Percentiles rank a stretch among this genome's conserved stretches.
Evolutionary conservation across 1,140 invertebrate species (phyloP).

Genomic region (Lordiphosa stackelbergi): DNA sequence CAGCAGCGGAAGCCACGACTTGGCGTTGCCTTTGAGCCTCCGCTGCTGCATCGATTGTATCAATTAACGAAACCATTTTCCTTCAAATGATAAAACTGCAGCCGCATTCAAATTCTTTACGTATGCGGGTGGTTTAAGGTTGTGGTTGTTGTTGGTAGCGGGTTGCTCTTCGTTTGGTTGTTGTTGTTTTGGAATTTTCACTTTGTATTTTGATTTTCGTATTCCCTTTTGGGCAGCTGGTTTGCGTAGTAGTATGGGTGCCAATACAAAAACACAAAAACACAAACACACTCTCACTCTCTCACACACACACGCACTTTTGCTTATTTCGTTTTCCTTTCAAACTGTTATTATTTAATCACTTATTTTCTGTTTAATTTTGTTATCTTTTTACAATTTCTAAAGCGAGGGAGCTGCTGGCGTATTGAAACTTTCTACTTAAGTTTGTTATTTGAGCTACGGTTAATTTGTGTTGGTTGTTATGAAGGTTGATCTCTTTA

Average conservation of each 20-base stretch:
- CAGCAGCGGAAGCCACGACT: slow-evolving; percentile 30
- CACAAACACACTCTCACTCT: slow-evolving; percentile 29
- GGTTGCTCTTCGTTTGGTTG: slow-evolving; percentile 9
- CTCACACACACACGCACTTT: slow-evolving; percentile 14
- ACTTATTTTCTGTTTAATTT: slow-evolving; percentile 12
- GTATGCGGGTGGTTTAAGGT: slow-evolving; percentile 22
- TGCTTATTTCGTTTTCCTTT: slow-evolving; percentile 17
- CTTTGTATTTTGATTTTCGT: slow-evolving; percentile 9
- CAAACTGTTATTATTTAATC: slow-evolving; percentile 22
- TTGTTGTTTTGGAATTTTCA: slow-evolving; percentile 15
- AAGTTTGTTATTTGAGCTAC: slow-evolving; percentile 2
- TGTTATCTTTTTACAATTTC: neutral
- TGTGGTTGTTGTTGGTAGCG: slow-evolving; percentile 20
- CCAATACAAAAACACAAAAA: too few species aligned
- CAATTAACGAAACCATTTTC: slow-evolving; percentile 74
- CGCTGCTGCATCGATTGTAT: slow-evolving; percentile 60
- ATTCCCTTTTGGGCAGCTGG: slow-evolving; percentile 1
- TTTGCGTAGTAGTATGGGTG: slow-evolving; percentile 27
- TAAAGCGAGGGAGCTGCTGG: slow-evolving; percentile 43
- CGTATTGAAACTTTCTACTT: slow-evolving; percentile 54
- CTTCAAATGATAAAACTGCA: slow-evolving; percentile 46
- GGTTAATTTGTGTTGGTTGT: slow-evolving; percentile 58
- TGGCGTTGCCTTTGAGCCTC: slow-evolving; percentile 54
- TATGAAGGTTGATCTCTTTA: slow-evolving; percentile 18
- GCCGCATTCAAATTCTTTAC: slow-evolving; percentile 61